These are phyloP conservation scores for Pogonocichla stellata DNA, from an alignment of 2,113 vertebrate genomes.

Conservation along the genomic window DNA sequence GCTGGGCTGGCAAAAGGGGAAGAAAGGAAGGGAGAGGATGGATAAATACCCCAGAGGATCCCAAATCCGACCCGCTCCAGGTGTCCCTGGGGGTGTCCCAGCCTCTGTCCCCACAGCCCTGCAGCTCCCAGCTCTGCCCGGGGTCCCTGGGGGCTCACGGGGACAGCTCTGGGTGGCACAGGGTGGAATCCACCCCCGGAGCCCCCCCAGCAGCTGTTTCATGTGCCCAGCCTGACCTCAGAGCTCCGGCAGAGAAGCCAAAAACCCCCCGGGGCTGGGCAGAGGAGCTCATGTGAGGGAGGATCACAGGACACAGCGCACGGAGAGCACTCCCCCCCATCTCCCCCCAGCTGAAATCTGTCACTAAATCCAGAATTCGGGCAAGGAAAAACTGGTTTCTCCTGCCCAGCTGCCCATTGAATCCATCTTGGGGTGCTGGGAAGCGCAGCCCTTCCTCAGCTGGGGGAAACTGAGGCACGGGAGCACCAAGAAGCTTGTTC, in stretches of 20 bases:
- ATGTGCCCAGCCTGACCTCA: fast-evolving
- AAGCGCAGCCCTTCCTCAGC: too few species aligned
- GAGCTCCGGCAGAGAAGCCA: neutral
- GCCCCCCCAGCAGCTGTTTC: neutral
- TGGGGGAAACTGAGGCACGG: neutral
- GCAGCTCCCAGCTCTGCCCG: neutral
- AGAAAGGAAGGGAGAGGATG: neutral
- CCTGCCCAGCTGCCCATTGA: neutral
- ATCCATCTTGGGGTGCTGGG: neutral
- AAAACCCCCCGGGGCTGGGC: neutral
- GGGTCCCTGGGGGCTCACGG: neutral
- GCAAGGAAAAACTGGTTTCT: neutral
- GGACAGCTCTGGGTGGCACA: neutral
- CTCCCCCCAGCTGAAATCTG: neutral
- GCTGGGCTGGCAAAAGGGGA: neutral
- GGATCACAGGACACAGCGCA: neutral
- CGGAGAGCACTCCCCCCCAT: too few species aligned
- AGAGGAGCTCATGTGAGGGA: neutral
- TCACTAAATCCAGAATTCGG: neutral
- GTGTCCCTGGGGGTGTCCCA: neutral
- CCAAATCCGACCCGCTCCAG: fast-evolving
- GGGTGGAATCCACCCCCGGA: fast-evolving
- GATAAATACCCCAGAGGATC: neutral
- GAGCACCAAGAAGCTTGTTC: neutral
- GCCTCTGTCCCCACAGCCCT: neutral